Conservation (phyloP, 2,888 invertebrate genomes). For the Epinotia bilunana region DNA sequence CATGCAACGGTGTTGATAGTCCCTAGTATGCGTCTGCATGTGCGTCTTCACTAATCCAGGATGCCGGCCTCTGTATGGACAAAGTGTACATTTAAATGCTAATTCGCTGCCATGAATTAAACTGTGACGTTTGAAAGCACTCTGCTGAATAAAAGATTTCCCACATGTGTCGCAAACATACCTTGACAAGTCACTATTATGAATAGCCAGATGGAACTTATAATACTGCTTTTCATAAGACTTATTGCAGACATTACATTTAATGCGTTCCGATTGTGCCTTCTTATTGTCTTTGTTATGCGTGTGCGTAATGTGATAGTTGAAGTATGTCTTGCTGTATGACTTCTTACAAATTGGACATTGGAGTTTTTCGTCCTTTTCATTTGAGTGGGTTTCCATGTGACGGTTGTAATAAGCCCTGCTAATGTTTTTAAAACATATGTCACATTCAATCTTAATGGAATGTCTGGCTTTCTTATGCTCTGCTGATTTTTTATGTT, state of each 20-base stretch:
- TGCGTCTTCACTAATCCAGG: constrained; percentile 58
- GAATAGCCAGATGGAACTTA: constrained; percentile 41
- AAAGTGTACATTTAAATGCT: constrained; percentile 59
- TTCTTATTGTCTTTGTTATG: constrained; percentile 34
- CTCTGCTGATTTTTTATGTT: constrained; percentile 26
- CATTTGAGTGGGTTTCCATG: constrained; percentile 38
- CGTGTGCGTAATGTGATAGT: constrained; percentile 42
- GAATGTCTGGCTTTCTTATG: constrained; percentile 26
- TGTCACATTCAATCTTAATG: constrained; percentile 41
- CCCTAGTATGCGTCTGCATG: constrained; percentile 59
- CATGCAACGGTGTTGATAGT: constrained; percentile 59
- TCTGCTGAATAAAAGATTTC: constrained; percentile 53
- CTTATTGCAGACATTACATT: constrained; percentile 38
- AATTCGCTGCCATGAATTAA: constrained; percentile 57
- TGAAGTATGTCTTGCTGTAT: constrained; percentile 45
- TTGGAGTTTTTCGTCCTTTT: constrained; percentile 41
- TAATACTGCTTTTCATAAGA: constrained; percentile 43
- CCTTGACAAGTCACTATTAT: constrained; percentile 38
- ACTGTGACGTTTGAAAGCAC: constrained; percentile 56
- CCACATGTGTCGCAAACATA: constrained; percentile 63
- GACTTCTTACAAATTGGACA: constrained; percentile 46
- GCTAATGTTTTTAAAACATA: constrained; percentile 43
- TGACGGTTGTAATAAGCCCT: constrained; percentile 43
- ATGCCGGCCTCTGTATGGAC: constrained; percentile 60
- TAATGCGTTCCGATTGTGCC: constrained; percentile 22